Evolutionary conservation across 2,113 vertebrate genomes (phyloP), one percentile per base, ranked within the genome.

Genomic region (Podarcis cretensis): DNA sequence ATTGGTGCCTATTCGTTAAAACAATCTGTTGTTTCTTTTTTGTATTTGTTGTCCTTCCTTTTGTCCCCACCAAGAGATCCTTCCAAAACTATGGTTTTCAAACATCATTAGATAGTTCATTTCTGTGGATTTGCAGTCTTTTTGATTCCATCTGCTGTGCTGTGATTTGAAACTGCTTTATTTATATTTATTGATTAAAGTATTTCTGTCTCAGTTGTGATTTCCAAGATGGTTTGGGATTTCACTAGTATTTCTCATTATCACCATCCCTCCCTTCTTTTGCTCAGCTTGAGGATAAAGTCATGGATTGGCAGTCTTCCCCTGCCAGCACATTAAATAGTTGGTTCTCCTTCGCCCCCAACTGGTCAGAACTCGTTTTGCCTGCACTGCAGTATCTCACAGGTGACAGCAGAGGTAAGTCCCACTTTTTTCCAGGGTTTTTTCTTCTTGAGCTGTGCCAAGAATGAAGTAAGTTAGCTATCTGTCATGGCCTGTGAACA

Each of bases 281-380:
- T 43, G 75, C 88, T 81, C 92, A 99, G 99, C 93, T 99, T 77
- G 99, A 99, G 95, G 99, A 99, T 88, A 99, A 98, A 85, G 97
- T 99, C 83, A 97, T 98, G 2, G 97, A 98, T 27, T 99, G 99
- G 98, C 99, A 99, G 83, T 96, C 96, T 0, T 99, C 98, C 89
- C 98, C 99, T 40, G 98, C 98, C 84, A 99, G 98, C 48, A 97
- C 98, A 13, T 97, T 99, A 89, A 99, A 99, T 84, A 96, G 93
- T 66, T 99, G 99, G 99, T 99, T 99, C 94, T 98, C 98, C 37
- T 97, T 95, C 20, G 97, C 97, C 75, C 94, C 98, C 35, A 99
- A 98, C 95, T 99, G 99, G 99, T 98, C 98, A 2, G 99, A 99
- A 87, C 92, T 99, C 95, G 98, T 98, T 90, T 95, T 98, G 83